Evolutionary conservation across 2,888 invertebrate genomes (phyloP), one percentile per base, ranked within the genome.

Genomic region (Megalurothrips usitatus): DNA sequence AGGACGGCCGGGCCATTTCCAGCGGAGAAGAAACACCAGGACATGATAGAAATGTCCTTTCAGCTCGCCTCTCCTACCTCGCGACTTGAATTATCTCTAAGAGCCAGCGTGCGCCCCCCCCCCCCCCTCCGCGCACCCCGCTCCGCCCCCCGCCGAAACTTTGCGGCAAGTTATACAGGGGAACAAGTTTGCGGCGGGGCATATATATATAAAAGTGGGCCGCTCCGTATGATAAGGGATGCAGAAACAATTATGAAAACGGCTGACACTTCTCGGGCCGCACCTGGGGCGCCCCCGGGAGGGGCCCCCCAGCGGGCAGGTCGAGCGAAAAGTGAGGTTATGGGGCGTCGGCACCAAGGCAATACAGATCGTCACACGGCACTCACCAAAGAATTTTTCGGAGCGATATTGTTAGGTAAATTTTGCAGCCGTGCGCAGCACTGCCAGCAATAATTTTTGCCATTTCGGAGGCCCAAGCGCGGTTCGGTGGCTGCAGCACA

Each of bases 241-340:
- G 68, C 68, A 75, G 68, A 75, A 75, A 75, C 68, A 75, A 75
- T 75, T 75, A 75, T 75, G 68, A 75, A 23, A 75, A 75, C 68
- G 68, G 26, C 58, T 58, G 58, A 14, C 58, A 14, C 14, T n/a
- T n/a, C n/a, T n/a, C n/a, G n/a, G n/a, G n/a, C 34, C 6, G 19
- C 58, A 58, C 58, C 58, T 58, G 58, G 6, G 14, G 58, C 14
- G 58, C 6, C 58, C 2, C 34, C 34, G 2, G 34, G 3, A 4
- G 34, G 34, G 34, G 34, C 34, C 34, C 34, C 3, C 34, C 34
- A 4, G 34, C 34, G 2, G 34, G 34, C 3, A 43, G 34, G 34
- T 43, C 34, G 6, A 6, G 6, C 34, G 6, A 43, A 43, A 43
- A 43, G 34, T 43, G 34, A 43, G 34, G 34, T 43, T 43, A 43